A percentile compares a stretch with the other conserved stretches of the same genome.
Evolutionary conservation across 2,888 invertebrate species (phyloP).

Genomic region (Athrips mouffetella): DNA sequence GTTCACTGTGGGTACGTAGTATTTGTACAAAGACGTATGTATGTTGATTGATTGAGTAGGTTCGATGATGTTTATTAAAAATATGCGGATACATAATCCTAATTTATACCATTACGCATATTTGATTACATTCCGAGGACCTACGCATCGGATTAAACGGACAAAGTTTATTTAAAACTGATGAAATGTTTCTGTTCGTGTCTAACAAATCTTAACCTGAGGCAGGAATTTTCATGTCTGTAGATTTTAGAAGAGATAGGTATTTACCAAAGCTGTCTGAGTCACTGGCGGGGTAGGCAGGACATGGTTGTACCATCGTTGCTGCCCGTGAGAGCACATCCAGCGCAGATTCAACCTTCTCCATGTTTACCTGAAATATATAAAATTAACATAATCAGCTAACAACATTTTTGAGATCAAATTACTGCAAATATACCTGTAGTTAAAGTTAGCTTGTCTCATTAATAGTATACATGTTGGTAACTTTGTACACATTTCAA

Average conservation of each 20-base stretch:
- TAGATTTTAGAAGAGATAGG: neutral
- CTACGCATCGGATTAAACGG: conserved; percentile 14
- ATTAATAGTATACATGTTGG: no score
- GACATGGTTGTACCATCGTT: conserved; percentile 90
- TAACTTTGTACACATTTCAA: conserved; percentile 2
- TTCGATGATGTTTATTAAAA: conserved; percentile 9
- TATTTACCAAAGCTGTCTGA: conserved; percentile 76
- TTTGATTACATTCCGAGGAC: conserved; percentile 11
- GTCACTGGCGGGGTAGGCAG: conserved; percentile 70
- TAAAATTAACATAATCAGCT: conserved; percentile 19
- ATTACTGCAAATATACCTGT: neutral
- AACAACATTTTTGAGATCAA: neutral
- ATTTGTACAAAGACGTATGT: neutral
- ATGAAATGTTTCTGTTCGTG: neutral
- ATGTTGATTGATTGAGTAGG: conserved; percentile 8
- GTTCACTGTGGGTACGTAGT: neutral
- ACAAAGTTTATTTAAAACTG: conserved; percentile 11
- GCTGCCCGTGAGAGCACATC: conserved; percentile 93
- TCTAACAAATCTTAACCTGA: neutral
- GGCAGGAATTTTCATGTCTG: neutral
- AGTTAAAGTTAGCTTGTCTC: no score
- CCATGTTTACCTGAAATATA: conserved; percentile 64
- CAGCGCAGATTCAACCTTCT: conserved; percentile 88
- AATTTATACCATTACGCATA: conserved; percentile 5
- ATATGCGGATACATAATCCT: conserved; percentile 1